Percentiles rank a stretch among this genome's conserved stretches.
These are phyloP conservation scores for Drosophila limbata DNA, from an alignment of 2,888 invertebrate genomes.

Conservation along the genomic window DNA sequence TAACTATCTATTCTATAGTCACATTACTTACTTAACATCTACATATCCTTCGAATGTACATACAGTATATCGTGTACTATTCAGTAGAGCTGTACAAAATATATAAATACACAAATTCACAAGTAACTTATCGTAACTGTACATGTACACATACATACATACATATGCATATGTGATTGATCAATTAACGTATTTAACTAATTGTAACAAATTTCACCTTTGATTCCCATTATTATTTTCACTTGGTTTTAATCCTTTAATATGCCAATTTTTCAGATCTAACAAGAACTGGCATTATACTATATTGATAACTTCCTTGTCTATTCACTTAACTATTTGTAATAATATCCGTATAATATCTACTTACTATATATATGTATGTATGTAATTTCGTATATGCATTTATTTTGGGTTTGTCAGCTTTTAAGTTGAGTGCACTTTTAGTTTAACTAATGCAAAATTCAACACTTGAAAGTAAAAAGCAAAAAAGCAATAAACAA, in stretches of 20 bases:
- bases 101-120: slow-evolving; percentile 33
- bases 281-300: slow-evolving; percentile 21
- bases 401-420: slow-evolving; percentile 20
- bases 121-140: slow-evolving; percentile 18
- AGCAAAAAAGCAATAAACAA: slow-evolving; percentile 62
- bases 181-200: slow-evolving; percentile 11
- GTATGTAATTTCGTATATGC: slow-evolving; percentile 3
- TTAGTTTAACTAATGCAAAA: slow-evolving; percentile 46
- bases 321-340: slow-evolving; percentile 12
- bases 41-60: slow-evolving; percentile 45
- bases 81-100: slow-evolving; percentile 39
- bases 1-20: slow-evolving; percentile 14
- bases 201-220: slow-evolving; percentile 1
- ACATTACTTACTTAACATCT: slow-evolving; percentile 21
- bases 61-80: slow-evolving; percentile 42
- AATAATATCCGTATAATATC: slow-evolving; percentile 11
- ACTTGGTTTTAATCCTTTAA: not conserved
- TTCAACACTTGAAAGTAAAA: slow-evolving; percentile 50
- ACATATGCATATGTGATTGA: slow-evolving; percentile 38
- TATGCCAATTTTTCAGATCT: slow-evolving; percentile 4
- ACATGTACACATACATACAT: slow-evolving; percentile 34
- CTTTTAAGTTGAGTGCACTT: slow-evolving; percentile 61
- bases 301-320: slow-evolving; percentile 8
- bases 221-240: slow-evolving; percentile 2
- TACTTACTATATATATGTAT: slow-evolving; percentile 23